Conservation (phyloP, 1,140 invertebrate genomes). For the Calephelis virginiensis region DNA sequence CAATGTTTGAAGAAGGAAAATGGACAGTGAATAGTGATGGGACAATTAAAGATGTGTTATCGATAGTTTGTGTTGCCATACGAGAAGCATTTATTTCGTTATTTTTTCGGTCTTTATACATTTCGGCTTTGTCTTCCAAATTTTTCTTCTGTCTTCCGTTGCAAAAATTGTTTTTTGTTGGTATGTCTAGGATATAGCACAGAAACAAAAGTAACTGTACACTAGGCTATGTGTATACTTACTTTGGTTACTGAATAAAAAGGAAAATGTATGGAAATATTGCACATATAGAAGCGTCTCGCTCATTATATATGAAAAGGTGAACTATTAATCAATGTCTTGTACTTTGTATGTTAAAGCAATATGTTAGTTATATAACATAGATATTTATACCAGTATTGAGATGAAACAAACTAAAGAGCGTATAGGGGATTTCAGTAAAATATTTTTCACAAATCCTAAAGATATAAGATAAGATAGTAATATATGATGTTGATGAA, state of each 20-base stretch:
- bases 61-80: conserved; percentile 45
- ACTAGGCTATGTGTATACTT: not conserved
- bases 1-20: conserved; percentile 18
- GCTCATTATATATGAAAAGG: conserved; percentile 64
- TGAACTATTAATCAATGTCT: conserved; percentile 73
- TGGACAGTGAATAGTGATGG: conserved; percentile 28
- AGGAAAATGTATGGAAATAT: conserved; percentile 40
- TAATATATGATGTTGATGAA: conserved; percentile 30
- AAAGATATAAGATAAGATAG: conserved; percentile 51
- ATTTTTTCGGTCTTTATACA: conserved; percentile 30
- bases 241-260: conserved; percentile 27
- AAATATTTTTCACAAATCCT: conserved; percentile 61
- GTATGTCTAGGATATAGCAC: conserved; percentile 20
- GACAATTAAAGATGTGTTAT: conserved; percentile 19
- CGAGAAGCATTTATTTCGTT: conserved; percentile 45
- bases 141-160: conserved; percentile 46
- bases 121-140: conserved; percentile 62
- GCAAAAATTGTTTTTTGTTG: conserved; percentile 33
- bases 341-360: conserved; percentile 43
- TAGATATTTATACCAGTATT: conserved; percentile 59
- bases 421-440: conserved; percentile 60
- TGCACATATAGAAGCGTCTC: conserved; percentile 57
- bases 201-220: conserved; percentile 7
- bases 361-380: conserved; percentile 25
- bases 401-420: conserved; percentile 61